Evolutionary conservation across 2,888 invertebrate species (phyloP).

Genomic region (Euplexia lucipara): DNA sequence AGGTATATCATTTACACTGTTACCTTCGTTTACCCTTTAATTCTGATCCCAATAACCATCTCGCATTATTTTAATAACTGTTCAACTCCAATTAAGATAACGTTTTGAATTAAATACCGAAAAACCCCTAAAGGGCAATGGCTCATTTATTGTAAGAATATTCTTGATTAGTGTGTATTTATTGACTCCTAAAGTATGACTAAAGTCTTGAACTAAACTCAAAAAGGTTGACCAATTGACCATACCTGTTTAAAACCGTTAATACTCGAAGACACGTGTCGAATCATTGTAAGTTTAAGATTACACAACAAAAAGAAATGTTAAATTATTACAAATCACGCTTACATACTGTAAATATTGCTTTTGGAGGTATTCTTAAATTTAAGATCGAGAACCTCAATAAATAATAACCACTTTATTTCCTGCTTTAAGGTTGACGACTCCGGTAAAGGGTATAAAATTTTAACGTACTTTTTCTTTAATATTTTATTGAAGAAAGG

Average conservation of each 20-base stretch:
- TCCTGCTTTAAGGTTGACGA: conserved; percentile 51
- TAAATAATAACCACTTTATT: conserved; percentile 51
- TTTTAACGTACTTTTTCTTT: conserved; percentile 2
- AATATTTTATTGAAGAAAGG: conserved; percentile 27
- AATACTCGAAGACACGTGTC: conserved; percentile 30
- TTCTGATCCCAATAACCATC: neutral
- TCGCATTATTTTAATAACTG: conserved; percentile 21
- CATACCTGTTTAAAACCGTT: conserved; percentile 24
- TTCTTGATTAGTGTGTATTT: conserved; percentile 19
- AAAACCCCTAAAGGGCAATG: conserved; percentile 5
- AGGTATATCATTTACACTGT: neutral
- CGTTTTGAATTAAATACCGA: conserved; percentile 18
- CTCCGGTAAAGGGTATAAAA: conserved; percentile 27
- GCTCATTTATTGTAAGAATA: conserved; percentile 18
- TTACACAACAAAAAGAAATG: conserved; percentile 45
- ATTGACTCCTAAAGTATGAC: conserved; percentile 29
- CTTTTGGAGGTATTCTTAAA: conserved; percentile 32
- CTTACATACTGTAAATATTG: conserved; percentile 41
- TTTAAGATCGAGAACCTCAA: conserved; percentile 42
- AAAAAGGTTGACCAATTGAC: conserved; percentile 18
- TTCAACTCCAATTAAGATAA: conserved; percentile 21
- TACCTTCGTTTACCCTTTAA: neutral
- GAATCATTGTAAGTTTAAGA: conserved; percentile 30
- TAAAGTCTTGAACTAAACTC: conserved; percentile 20
- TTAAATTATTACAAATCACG: conserved; percentile 40